phyloP scores from a whole-genome alignment of 2,797 vertebrate genomes.

The Craterocephalus amniculus region DNA sequence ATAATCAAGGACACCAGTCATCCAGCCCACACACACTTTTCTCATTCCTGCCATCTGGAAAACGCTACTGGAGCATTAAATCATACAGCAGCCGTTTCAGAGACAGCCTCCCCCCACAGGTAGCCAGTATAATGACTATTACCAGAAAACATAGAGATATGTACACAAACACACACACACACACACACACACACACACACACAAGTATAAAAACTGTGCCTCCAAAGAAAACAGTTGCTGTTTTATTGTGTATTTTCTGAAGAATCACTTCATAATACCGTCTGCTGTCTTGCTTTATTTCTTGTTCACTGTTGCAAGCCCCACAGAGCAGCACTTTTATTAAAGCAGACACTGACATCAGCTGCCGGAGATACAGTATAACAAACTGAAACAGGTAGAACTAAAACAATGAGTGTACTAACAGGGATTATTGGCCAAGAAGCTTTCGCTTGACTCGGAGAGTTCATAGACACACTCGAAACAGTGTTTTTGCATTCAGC shows the following conservation, averaged over 20 bases:
- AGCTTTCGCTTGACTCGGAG: conserved; percentile 1
- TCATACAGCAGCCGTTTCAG: conserved; percentile 58
- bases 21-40: conserved; percentile 64
- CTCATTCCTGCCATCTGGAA: conserved; percentile 68
- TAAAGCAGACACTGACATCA: conserved; percentile 12
- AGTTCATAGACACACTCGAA: conserved; percentile 3
- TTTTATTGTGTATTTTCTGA: conserved; percentile 31
- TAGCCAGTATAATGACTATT: conserved; percentile 63
- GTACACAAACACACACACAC: conserved; percentile 9
- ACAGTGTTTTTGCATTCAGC: background rate
- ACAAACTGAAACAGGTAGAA: background rate
- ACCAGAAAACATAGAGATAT: conserved; percentile 28
- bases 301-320: conserved; percentile 4
- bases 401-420: background rate
- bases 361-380: background rate
- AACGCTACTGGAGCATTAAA: conserved; percentile 68
- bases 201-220: conserved; percentile 7
- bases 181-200: too few relatives aligned
- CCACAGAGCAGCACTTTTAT: conserved; percentile 2
- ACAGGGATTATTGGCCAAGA: background rate
- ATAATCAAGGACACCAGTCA: conserved; percentile 74
- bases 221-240: conserved; percentile 9
- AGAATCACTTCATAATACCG: conserved; percentile 26
- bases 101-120: conserved; percentile 68
- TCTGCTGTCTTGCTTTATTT: conserved; percentile 1